Evolutionary conservation across 2,888 invertebrate species (phyloP).

Genomic region (Drosophila hamatofila): DNA sequence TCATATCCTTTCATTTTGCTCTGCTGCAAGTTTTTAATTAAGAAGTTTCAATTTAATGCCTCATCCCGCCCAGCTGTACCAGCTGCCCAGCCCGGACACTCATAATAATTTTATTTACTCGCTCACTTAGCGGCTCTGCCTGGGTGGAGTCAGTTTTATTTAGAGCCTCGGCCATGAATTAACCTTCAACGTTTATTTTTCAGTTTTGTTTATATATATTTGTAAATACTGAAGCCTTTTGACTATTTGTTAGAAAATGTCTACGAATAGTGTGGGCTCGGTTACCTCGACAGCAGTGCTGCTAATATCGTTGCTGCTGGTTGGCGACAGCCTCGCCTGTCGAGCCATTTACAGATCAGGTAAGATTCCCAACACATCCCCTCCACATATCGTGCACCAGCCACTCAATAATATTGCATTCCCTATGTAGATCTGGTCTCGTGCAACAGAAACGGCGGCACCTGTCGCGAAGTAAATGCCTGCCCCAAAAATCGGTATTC

Average conservation of each 20-base stretch:
- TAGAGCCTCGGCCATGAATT: conserved; percentile 14
- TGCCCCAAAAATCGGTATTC: background rate
- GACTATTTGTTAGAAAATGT: conserved; percentile 1
- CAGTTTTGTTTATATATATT: background rate
- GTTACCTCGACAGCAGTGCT: conserved; percentile 6
- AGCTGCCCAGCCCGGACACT: conserved; percentile 46
- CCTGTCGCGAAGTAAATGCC: conserved; percentile 10
- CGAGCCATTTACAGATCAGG: background rate
- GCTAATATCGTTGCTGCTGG: conserved; percentile 17
- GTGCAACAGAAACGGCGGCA: conserved; percentile 9
- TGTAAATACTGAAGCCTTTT: conserved; percentile 3
- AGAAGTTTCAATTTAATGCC: conserved; percentile 69
- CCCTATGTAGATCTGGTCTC: conserved; percentile 13
- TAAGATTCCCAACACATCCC: background rate
- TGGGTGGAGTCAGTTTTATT: background rate
- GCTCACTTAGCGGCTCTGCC: conserved; percentile 50
- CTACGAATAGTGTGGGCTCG: background rate
- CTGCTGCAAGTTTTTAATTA: conserved; percentile 73
- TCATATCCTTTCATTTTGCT: conserved; percentile 9
- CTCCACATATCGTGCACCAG: background rate
- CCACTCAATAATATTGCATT: background rate
- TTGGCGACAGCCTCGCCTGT: conserved; percentile 13
- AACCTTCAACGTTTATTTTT: conserved; percentile 23
- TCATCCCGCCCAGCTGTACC: conserved; percentile 21
- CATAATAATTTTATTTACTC: conserved; percentile 68